phyloP scores from a whole-genome alignment of 1,140 invertebrate species.

The Trissolcus basalis region DNA sequence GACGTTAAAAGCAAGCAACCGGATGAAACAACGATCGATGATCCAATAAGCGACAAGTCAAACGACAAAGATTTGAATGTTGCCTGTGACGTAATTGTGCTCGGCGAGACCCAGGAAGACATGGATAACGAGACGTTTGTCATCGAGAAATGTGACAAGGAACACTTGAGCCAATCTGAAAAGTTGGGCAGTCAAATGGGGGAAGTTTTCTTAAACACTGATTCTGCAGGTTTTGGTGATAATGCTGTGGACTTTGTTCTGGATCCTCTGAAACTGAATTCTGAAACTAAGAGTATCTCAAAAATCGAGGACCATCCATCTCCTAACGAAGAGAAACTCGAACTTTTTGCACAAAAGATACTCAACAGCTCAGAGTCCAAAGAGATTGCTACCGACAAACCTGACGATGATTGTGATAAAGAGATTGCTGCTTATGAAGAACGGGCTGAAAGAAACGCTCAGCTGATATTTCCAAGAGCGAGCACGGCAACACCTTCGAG shows the following conservation, averaged over 20 bases:
- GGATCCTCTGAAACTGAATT: constrained; percentile 30
- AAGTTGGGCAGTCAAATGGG: neutral
- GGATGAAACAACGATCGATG: constrained; percentile 2
- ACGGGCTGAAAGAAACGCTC: constrained; percentile 6
- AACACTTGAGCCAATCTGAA: neutral
- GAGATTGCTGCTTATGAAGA: constrained; percentile 43
- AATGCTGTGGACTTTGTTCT: constrained; percentile 54
- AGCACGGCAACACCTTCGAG: constrained; percentile 6
- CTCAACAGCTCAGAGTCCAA: neutral
- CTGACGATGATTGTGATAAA: constrained; percentile 34
- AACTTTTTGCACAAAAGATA: constrained; percentile 23
- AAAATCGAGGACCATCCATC: constrained; percentile 3
- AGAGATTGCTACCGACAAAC: neutral
- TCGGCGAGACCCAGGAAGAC: constrained; percentile 43
- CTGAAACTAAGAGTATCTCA: neutral
- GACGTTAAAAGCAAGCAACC: neutral
- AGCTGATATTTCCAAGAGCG: neutral
- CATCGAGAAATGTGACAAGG: constrained; percentile 45
- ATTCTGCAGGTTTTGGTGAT: constrained; percentile 48
- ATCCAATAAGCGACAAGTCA: constrained; percentile 2
- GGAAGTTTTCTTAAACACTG: constrained; percentile 34
- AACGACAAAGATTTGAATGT: constrained; percentile 1
- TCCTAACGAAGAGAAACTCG: constrained; percentile 17
- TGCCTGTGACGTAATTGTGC: constrained; percentile 18
- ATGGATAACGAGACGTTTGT: constrained; percentile 47